These are phyloP conservation scores for Spizaetus ornatus DNA, from an alignment of 2,113 vertebrate species.

Conservation along the genomic window DNA sequence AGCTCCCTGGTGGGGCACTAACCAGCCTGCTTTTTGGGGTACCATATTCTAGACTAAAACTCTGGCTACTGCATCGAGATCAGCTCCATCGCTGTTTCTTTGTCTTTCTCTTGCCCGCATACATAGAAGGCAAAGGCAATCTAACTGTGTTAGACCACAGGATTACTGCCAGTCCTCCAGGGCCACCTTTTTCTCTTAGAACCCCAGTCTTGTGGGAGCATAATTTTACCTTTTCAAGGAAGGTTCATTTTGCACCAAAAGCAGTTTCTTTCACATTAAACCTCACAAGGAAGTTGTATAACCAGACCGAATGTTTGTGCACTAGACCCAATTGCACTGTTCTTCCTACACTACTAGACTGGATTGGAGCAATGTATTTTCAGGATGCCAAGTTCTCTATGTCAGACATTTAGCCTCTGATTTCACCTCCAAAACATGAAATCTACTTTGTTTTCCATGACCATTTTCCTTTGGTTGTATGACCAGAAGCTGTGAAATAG, in stretches of 20 bases:
- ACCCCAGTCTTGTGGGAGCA: not conserved
- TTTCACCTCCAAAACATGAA: not conserved
- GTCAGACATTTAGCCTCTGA: not conserved
- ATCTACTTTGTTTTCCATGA: not conserved
- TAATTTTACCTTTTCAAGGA: not conserved
- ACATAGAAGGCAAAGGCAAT: not conserved
- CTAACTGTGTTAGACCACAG: not conserved
- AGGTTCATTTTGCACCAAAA: not conserved
- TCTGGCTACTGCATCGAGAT: not conserved
- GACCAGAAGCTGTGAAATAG: not conserved
- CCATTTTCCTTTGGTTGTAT: not conserved
- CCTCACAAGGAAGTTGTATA: not conserved
- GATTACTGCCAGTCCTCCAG: not conserved
- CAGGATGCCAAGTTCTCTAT: not conserved
- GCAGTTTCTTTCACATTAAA: not conserved
- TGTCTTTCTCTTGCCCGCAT: fast-evolving
- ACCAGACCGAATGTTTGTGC: not conserved
- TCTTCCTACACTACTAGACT: not conserved
- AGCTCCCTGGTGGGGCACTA: not conserved
- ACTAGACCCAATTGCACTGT: not conserved
- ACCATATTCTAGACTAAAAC: not conserved
- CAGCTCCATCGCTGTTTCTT: not conserved
- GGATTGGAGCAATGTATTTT: not conserved
- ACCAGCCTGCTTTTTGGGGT: not conserved
- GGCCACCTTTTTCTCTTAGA: not conserved